Percentiles rank a stretch among this genome's conserved stretches.
Conservation (phyloP, 2,797 vertebrate species). For the Aselliscus stoliczkanus region DNA sequence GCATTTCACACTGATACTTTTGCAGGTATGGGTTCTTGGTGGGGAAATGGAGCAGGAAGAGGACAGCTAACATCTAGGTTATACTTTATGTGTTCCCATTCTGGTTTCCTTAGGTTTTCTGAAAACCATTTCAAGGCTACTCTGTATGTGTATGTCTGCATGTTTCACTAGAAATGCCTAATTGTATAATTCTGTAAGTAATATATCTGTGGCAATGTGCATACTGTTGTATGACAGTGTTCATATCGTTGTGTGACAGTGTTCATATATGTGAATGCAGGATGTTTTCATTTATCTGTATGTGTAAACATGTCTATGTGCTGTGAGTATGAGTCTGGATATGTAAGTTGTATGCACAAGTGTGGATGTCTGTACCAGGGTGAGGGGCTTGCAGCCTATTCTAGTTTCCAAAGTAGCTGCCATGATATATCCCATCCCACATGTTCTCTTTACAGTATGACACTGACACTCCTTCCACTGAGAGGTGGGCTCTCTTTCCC, state of each 20-base stretch:
- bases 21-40: not conserved
- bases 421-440: not conserved
- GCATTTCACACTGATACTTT: not conserved
- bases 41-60: not conserved
- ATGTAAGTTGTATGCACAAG: not conserved
- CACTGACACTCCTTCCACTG: not conserved
- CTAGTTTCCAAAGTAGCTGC: not conserved
- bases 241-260: not conserved
- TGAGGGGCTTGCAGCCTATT: not conserved
- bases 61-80: not conserved
- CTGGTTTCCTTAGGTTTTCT: not conserved
- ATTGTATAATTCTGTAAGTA: not conserved
- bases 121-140: conserved; percentile 10
- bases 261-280: not conserved
- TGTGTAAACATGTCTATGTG: not conserved
- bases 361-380: not conserved
- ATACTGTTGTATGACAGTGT: not conserved
- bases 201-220: not conserved
- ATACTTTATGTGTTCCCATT: not conserved
- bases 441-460: not conserved
- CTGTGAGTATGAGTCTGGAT: not conserved
- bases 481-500: not conserved
- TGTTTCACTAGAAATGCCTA: not conserved
- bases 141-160: not conserved
- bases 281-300: not conserved